Conservation (phyloP, 2,113 vertebrate species). For the Hystrix brachyura region DNA sequence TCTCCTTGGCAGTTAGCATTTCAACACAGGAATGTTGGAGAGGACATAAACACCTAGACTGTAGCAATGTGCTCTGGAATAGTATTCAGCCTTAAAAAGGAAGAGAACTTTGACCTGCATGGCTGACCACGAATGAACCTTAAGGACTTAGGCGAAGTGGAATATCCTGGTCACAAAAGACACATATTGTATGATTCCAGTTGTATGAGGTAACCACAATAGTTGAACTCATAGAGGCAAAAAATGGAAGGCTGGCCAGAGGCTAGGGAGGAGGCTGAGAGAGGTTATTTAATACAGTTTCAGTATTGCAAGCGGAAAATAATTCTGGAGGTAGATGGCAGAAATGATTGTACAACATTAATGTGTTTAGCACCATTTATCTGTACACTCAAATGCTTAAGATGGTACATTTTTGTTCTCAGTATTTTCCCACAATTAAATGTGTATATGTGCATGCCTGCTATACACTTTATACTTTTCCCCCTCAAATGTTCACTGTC, state of each 20-base stretch:
- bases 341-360: neutral
- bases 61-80: neutral
- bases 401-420: neutral
- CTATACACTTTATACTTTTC: neutral
- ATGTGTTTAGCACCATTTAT: neutral
- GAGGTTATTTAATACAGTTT: neutral
- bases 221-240: slow-evolving; percentile 20
- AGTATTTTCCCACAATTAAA: neutral
- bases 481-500: neutral
- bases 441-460: neutral
- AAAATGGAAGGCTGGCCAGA: neutral
- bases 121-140: neutral
- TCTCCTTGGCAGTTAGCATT: neutral
- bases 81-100: neutral
- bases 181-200: neutral
- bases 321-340: neutral
- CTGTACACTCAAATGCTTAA: neutral
- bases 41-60: neutral
- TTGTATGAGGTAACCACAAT: neutral
- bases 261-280: neutral
- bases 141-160: neutral
- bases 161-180: neutral
- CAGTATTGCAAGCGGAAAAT: neutral
- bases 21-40: neutral
- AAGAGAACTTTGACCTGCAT: neutral